phyloP scores from a whole-genome alignment of 1,140 invertebrate species.

The Diachasma alloeum region DNA sequence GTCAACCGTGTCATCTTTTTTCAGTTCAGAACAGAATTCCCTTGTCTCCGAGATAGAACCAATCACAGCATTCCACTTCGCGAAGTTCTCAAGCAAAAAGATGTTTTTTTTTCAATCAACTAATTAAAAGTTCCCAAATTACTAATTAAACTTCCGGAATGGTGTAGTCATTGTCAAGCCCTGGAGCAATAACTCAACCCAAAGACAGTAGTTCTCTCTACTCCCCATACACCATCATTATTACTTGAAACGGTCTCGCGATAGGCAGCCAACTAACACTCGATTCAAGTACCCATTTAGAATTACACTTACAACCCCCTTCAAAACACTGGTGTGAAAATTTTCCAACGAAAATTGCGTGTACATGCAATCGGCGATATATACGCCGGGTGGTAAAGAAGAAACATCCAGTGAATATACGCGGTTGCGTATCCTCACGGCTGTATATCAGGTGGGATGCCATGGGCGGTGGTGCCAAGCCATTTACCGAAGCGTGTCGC shows the following conservation, averaged over 20 bases:
- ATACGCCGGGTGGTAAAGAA: background rate
- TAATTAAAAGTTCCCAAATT: no score
- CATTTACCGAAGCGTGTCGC: constrained; percentile 51
- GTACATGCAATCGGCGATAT: background rate
- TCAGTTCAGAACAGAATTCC: no score
- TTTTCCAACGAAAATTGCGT: background rate
- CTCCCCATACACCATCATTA: background rate
- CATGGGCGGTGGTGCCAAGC: constrained; percentile 45
- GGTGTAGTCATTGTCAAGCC: background rate
- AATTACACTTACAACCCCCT: background rate
- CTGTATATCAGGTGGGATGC: constrained; percentile 32
- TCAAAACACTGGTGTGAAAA: background rate
- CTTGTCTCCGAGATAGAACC: no score
- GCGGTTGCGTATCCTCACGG: background rate
- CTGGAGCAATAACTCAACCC: background rate
- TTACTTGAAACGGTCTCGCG: background rate
- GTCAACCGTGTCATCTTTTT: no score
- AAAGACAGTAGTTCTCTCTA: background rate
- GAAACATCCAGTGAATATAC: background rate
- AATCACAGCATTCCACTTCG: no score
- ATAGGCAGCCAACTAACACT: background rate
- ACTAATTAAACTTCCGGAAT: no score
- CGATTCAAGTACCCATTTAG: background rate
- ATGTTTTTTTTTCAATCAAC: no score
- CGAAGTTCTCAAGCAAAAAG: no score